Evolutionary conservation across 2,113 vertebrate species (phyloP).

Genomic region (Illadopsis cleaveri): DNA sequence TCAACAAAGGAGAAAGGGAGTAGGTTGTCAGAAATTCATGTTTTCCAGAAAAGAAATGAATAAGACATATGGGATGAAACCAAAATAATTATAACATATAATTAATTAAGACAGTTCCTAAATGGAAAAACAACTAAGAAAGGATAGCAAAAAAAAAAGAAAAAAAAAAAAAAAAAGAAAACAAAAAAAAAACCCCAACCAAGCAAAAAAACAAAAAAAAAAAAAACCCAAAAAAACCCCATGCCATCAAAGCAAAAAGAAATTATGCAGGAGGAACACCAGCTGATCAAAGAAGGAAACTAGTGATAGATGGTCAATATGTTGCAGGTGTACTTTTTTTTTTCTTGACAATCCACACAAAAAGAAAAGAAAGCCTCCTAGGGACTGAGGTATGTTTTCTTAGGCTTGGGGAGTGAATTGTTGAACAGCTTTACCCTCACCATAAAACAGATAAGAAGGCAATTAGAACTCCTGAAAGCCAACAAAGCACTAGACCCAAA

Average conservation of each 20-base stretch:
- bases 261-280: constrained; percentile 1
- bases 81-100: not conserved
- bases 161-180: not conserved
- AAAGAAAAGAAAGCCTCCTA: constrained; percentile 54
- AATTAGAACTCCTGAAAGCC: constrained; percentile 53
- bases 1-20: not conserved
- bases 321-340: constrained; percentile 5
- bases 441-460: constrained; percentile 41
- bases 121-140: not conserved
- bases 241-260: not conserved
- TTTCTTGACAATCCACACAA: constrained; percentile 39
- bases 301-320: constrained; percentile 35
- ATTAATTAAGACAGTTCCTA: not conserved
- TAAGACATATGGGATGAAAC: not conserved
- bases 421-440: constrained; percentile 21
- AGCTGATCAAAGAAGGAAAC: constrained; percentile 45
- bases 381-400: constrained; percentile 39
- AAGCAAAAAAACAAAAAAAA: not conserved
- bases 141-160: not conserved
- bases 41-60: not conserved
- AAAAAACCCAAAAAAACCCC: too few species aligned
- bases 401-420: not conserved
- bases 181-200: too few species aligned
- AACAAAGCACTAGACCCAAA: not conserved
- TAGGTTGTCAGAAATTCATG: not conserved